A percentile compares a stretch with the other conserved stretches of the same genome.
phyloP scores from a whole-genome alignment of 2,888 invertebrate species.

The Cryptophagus acutangulus region DNA sequence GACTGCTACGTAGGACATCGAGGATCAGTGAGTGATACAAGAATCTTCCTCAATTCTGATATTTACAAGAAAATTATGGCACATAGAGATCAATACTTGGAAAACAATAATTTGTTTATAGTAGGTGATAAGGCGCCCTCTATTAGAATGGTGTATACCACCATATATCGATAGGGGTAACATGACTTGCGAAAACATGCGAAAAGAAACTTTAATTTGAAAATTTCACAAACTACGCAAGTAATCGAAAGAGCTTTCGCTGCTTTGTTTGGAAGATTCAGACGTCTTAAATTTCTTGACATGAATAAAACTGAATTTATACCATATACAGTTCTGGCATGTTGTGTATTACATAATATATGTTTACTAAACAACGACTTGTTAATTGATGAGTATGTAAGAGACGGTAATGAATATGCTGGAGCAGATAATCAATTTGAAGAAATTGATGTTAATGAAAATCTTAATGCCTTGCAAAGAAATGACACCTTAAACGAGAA shows the following conservation, averaged over 20 bases:
- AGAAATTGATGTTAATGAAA: neutral
- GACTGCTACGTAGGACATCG: constrained; percentile 16
- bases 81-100: neutral
- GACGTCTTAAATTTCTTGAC: constrained; percentile 29
- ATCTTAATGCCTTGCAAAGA: neutral
- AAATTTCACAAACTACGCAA: constrained; percentile 22
- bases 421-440: neutral
- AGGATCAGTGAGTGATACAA: constrained; percentile 18
- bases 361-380: neutral
- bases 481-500: neutral
- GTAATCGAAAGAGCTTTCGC: constrained; percentile 28
- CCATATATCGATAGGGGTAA: constrained; percentile 25
- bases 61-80: constrained; percentile 14
- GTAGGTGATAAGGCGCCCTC: constrained; percentile 27
- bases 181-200: constrained; percentile 17
- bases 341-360: constrained; percentile 1
- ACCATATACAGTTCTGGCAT: constrained; percentile 24
- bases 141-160: constrained; percentile 24
- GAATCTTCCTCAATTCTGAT: constrained; percentile 25
- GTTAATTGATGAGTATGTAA: neutral
- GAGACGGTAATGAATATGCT: constrained; percentile 1
- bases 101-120: constrained; percentile 16
- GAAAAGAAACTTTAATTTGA: constrained; percentile 18
- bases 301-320: constrained; percentile 28
- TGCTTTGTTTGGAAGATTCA: constrained; percentile 27